A percentile compares a stretch with the other conserved stretches of the same genome.
phyloP scores from a whole-genome alignment of 2,888 invertebrate species.

The Eilema depressum region DNA sequence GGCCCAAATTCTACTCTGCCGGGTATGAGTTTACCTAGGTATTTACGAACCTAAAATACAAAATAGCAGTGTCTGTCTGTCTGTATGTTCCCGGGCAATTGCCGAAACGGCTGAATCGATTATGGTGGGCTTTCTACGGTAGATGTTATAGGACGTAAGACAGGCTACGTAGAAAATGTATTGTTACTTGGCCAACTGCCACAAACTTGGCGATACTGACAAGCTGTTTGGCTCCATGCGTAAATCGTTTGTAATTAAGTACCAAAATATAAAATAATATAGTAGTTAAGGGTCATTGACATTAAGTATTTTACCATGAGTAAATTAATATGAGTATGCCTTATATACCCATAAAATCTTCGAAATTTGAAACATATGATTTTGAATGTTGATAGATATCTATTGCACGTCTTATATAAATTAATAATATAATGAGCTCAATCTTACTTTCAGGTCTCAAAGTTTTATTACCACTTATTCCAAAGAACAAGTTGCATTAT shows the following conservation, averaged over 20 bases:
- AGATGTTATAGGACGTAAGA: too few species aligned
- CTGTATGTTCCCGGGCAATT: too few species aligned
- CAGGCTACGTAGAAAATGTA: too few species aligned
- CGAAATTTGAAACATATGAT: neutral
- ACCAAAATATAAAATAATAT: neutral
- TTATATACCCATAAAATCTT: neutral
- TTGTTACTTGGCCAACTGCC: neutral
- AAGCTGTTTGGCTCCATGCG: neutral
- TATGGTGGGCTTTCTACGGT: too few species aligned
- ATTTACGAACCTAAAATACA: too few species aligned
- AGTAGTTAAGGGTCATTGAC: neutral
- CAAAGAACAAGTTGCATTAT: conserved; percentile 40
- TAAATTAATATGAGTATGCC: neutral
- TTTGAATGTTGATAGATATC: neutral
- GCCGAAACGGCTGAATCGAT: too few species aligned
- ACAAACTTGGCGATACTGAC: neutral
- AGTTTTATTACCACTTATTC: conserved; percentile 25
- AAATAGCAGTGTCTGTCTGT: too few species aligned
- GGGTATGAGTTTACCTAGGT: too few species aligned
- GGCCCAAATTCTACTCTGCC: too few species aligned
- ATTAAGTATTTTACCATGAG: too few species aligned
- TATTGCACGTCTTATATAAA: neutral
- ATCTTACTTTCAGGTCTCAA: neutral
- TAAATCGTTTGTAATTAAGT: neutral
- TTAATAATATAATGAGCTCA: neutral